A percentile compares a stretch with the other conserved stretches of the same genome.
Conservation (phyloP, 2,888 invertebrate species). For the Melipona bicolor region DNA sequence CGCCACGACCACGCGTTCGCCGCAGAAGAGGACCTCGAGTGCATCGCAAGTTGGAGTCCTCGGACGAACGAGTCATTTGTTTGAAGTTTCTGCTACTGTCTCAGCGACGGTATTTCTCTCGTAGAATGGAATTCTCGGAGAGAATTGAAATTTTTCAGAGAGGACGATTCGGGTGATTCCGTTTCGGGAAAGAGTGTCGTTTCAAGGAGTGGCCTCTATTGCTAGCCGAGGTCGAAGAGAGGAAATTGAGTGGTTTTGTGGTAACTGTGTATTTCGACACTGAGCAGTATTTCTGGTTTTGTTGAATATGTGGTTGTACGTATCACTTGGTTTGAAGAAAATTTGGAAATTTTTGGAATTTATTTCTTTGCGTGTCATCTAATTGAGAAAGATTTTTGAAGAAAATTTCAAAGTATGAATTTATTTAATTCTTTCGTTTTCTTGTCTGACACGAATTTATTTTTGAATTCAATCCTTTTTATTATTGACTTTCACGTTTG, state of each 20-base stretch:
- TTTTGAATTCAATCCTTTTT: neutral
- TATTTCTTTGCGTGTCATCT: neutral
- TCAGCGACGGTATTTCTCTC: neutral
- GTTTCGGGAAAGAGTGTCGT: neutral
- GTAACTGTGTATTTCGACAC: neutral
- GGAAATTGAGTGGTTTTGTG: neutral
- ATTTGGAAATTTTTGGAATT: neutral
- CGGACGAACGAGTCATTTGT: conserved; percentile 1
- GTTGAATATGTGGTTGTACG: neutral
- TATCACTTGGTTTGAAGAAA: neutral
- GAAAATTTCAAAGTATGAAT: neutral
- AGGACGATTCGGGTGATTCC: neutral
- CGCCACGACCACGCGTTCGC: conserved; percentile 10
- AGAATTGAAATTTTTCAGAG: neutral
- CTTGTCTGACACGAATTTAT: no score
- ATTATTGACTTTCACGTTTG: no score
- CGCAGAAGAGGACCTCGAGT: neutral
- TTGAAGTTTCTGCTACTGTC: conserved; percentile 10
- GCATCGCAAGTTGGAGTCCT: neutral
- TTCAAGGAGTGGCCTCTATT: neutral
- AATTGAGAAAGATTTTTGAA: neutral
- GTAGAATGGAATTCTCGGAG: neutral
- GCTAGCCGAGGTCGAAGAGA: neutral
- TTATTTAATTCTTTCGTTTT: no score
- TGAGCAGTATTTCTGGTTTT: neutral